phyloP scores from a whole-genome alignment of 2,797 vertebrate genomes.

The Onychomys arenicola region DNA sequence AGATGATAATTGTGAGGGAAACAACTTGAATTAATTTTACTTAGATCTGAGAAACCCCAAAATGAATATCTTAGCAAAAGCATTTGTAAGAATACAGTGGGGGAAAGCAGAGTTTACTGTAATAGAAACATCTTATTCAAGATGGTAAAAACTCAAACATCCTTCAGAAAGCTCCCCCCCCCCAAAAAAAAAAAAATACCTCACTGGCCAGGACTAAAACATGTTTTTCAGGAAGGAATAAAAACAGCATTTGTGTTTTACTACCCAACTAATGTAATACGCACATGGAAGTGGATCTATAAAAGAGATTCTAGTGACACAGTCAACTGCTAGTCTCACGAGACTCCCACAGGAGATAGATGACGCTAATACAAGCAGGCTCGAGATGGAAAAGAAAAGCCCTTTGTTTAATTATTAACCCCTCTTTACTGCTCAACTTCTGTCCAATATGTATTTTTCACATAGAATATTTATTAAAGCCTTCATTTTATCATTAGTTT shows the following conservation, averaged over 20 bases:
- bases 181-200: background rate
- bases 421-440: background rate
- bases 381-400: slow-evolving; percentile 56
- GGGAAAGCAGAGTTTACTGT: slow-evolving; percentile 27
- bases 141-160: slow-evolving; percentile 48
- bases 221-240: slow-evolving; percentile 50
- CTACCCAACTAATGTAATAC: slow-evolving; percentile 59
- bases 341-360: background rate
- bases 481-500: slow-evolving; percentile 51
- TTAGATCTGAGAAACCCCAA: background rate
- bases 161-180: slow-evolving; percentile 56
- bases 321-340: slow-evolving; percentile 51
- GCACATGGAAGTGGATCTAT: slow-evolving; percentile 50
- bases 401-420: slow-evolving; percentile 42
- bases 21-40: background rate
- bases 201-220: slow-evolving; percentile 38
- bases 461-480: slow-evolving; percentile 43
- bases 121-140: slow-evolving; percentile 66
- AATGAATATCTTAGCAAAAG: slow-evolving; percentile 50
- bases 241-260: slow-evolving; percentile 15
- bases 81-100: slow-evolving; percentile 19
- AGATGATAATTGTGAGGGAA: background rate
- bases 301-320: slow-evolving; percentile 57
- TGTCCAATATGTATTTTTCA: slow-evolving; percentile 39
- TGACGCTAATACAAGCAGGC: slow-evolving; percentile 38